Evolutionary conservation across 2,888 invertebrate species (phyloP).

Genomic region (Eupithecia tripunctaria): DNA sequence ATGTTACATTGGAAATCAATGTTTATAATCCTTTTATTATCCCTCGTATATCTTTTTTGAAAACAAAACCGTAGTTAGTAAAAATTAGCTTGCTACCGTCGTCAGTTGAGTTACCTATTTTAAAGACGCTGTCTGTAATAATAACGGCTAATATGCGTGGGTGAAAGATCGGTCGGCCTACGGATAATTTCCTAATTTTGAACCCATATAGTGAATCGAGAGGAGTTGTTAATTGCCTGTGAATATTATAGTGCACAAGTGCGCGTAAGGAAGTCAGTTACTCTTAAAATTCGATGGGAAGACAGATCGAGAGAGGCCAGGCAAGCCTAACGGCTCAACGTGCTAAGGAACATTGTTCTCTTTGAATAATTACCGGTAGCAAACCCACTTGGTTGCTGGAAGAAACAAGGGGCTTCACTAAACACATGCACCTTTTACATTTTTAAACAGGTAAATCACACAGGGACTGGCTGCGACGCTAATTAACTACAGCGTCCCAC

Average conservation of each 20-base stretch:
- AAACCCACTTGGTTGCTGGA: not conserved
- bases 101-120: not conserved
- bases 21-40: no score
- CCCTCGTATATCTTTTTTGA: no score
- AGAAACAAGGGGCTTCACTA: not conserved
- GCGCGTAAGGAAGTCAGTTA: no score
- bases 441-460: slow-evolving; percentile 63
- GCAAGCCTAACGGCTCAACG: no score
- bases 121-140: not conserved
- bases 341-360: no score
- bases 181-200: not conserved
- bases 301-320: no score
- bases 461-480: slow-evolving; percentile 68
- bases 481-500: slow-evolving; percentile 77
- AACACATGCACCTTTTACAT: slow-evolving; percentile 16
- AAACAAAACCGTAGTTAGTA: no score
- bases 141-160: not conserved
- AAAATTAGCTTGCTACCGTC: no score
- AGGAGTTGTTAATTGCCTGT: slow-evolving; percentile 1
- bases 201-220: not conserved
- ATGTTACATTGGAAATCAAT: no score
- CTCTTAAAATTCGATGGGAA: no score
- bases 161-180: not conserved
- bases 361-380: not conserved
- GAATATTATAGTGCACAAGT: no score